Percentiles rank a stretch among this genome's conserved stretches.
Conservation (phyloP, 2,797 vertebrate species). For the Babyrousa celebensis region DNA sequence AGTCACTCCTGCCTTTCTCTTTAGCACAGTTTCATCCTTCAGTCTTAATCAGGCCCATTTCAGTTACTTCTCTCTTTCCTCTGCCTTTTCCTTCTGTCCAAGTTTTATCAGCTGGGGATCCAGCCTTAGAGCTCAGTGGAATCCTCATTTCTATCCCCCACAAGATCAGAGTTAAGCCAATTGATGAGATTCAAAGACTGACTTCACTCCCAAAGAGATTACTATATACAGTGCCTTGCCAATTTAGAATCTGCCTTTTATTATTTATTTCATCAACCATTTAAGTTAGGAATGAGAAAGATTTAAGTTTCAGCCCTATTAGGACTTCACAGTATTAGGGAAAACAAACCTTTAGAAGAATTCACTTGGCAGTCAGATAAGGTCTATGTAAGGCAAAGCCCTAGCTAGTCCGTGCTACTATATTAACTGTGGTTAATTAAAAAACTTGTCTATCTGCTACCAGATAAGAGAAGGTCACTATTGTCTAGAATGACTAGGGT, state of each 20-base stretch:
- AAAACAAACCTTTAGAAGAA: slow-evolving; percentile 62
- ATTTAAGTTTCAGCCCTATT: slow-evolving; percentile 30
- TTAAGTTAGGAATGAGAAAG: slow-evolving; percentile 64
- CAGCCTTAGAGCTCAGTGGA: neutral
- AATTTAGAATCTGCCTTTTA: slow-evolving; percentile 35
- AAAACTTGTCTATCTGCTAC: slow-evolving; percentile 75
- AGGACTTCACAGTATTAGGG: neutral
- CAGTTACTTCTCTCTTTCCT: neutral
- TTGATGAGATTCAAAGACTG: slow-evolving; percentile 11
- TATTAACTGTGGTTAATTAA: slow-evolving; percentile 67
- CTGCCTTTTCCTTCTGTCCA: neutral
- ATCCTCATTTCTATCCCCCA: slow-evolving; percentile 10
- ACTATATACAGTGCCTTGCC: neutral
- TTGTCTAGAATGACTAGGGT: slow-evolving; percentile 37
- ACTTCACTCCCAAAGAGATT: neutral
- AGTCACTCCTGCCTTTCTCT: neutral
- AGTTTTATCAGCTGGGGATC: neutral
- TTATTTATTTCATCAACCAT: slow-evolving; percentile 48
- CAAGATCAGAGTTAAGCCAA: neutral
- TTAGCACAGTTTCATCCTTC: neutral
- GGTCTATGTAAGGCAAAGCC: neutral
- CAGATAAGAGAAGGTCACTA: slow-evolving; percentile 61
- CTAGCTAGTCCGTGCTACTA: neutral
- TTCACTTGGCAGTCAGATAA: slow-evolving; percentile 48
- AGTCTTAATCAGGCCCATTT: neutral